phyloP scores from a whole-genome alignment of 1,140 invertebrate genomes.

The Mactra quadrangularis region DNA sequence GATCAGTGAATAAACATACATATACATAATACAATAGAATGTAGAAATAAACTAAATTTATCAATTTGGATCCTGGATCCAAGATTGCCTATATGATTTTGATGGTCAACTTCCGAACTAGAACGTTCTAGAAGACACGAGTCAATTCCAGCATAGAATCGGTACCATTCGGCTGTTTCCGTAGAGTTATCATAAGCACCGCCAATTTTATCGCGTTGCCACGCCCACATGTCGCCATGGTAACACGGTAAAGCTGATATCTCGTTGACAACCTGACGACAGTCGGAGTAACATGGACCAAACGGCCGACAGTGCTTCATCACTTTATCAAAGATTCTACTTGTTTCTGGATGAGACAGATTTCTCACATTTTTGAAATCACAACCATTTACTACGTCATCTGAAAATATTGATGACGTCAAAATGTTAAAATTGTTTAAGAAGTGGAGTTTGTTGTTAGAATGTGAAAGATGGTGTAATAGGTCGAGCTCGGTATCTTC shows the following conservation, averaged over 20 bases:
- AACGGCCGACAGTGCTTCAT: slow-evolving; percentile 24
- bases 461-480: too few species aligned
- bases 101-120: neutral
- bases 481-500: too few species aligned
- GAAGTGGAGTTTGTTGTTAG: too few species aligned
- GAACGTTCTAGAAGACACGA: neutral
- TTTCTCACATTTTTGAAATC: slow-evolving; percentile 9
- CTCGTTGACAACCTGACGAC: slow-evolving; percentile 9
- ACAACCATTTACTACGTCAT: neutral
- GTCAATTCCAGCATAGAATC: slow-evolving; percentile 16
- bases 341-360: slow-evolving; percentile 18
- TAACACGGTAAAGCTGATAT: slow-evolving; percentile 7
- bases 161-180: slow-evolving; percentile 26
- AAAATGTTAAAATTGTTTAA: too few species aligned
- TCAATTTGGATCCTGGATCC: too few species aligned
- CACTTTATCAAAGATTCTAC: slow-evolving; percentile 11
- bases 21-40: too few species aligned
- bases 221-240: slow-evolving; percentile 25
- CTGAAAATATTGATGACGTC: neutral
- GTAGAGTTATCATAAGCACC: slow-evolving; percentile 4
- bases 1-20: too few species aligned
- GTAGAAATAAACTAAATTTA: too few species aligned
- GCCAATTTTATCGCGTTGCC: slow-evolving; percentile 24
- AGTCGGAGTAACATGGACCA: slow-evolving; percentile 14
- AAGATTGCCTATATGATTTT: neutral